These are phyloP conservation scores for Condylura cristata DNA, from an alignment of 2,113 vertebrate species.

Conservation along the genomic window DNA sequence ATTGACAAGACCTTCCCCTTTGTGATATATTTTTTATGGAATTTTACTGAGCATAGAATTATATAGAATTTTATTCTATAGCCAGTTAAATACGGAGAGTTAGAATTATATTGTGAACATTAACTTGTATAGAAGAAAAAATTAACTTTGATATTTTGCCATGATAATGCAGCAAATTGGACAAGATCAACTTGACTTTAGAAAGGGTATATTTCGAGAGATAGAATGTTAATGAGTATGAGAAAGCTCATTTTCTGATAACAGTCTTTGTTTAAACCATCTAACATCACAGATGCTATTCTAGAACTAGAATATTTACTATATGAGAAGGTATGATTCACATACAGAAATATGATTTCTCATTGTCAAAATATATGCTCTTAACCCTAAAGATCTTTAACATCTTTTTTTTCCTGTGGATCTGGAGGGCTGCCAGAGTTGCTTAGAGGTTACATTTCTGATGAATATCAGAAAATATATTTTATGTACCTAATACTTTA, in stretches of 20 bases:
- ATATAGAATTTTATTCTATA: background rate
- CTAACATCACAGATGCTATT: background rate
- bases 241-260: background rate
- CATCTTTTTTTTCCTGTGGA: constrained; percentile 4
- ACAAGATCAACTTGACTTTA: constrained; percentile 37
- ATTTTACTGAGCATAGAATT: background rate
- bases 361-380: background rate
- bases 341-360: background rate
- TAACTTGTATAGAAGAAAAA: background rate
- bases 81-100: background rate
- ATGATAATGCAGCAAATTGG: constrained; percentile 31
- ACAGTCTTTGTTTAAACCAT: background rate
- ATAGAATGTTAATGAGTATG: background rate
- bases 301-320: background rate
- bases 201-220: background rate
- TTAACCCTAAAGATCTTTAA: background rate
- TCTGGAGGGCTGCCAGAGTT: background rate
- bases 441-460: background rate
- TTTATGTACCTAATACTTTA: background rate
- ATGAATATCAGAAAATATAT: constrained; percentile 7
- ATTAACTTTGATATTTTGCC: background rate
- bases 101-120: background rate
- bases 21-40: background rate
- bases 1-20: background rate
- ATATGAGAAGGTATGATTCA: background rate